A percentile compares a stretch with the other conserved stretches of the same genome.
Conservation (phyloP, 2,888 invertebrate species). For the Drosophila helvetica region DNA sequence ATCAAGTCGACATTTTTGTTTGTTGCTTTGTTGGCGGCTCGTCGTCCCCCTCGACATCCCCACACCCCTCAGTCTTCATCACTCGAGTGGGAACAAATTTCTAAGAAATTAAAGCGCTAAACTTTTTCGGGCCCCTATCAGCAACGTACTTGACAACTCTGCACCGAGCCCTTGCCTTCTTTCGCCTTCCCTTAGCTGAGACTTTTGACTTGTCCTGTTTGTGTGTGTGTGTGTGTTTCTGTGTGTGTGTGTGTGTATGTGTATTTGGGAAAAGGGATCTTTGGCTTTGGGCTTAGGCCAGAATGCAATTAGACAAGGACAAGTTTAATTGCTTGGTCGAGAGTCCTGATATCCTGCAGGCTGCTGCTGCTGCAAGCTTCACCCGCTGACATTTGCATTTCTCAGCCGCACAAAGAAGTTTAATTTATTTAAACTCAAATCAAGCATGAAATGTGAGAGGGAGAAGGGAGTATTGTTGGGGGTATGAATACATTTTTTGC, state of each 20-base stretch:
- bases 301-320: conserved; percentile 83
- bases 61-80: neutral
- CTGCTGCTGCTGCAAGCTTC: conserved; percentile 34
- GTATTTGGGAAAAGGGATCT: conserved; percentile 29
- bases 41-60: conserved; percentile 1
- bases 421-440: conserved; percentile 68
- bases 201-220: conserved; percentile 65
- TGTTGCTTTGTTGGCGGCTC: conserved; percentile 69
- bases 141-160: conserved; percentile 74
- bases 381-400: conserved; percentile 45
- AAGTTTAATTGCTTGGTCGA: conserved; percentile 82
- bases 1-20: conserved; percentile 78
- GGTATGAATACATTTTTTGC: conserved; percentile 34
- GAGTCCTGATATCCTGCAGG: conserved; percentile 31
- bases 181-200: conserved; percentile 18
- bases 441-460: conserved; percentile 46
- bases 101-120: conserved; percentile 77
- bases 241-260: conserved; percentile 7
- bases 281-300: conserved; percentile 55
- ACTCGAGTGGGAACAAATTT: conserved; percentile 66
- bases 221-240: conserved; percentile 11
- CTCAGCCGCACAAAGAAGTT: conserved; percentile 31
- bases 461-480: neutral
- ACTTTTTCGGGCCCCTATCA: conserved; percentile 77
- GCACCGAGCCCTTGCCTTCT: conserved; percentile 34